Conservation (phyloP, 2,113 vertebrate genomes). For the Nothobranchius furzeri region DNA sequence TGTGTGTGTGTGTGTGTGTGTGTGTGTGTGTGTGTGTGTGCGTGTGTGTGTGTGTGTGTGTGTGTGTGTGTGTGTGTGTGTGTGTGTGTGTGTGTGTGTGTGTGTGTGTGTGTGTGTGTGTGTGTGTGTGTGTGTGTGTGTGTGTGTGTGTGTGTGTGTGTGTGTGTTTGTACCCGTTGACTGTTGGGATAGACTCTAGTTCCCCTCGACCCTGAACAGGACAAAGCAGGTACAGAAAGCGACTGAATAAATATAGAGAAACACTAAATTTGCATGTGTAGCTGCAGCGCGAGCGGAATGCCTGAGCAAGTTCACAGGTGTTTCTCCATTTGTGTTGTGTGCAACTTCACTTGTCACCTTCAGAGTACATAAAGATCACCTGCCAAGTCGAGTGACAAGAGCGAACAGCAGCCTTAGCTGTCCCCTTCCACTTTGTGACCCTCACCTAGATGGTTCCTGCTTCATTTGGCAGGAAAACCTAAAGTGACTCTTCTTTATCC, state of each 20-base stretch:
- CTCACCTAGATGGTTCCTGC: neutral
- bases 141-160: neutral
- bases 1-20: neutral
- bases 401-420: neutral
- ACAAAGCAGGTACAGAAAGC: neutral
- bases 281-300: neutral
- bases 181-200: neutral
- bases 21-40: neutral
- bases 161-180: neutral
- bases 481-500: conserved; percentile 8
- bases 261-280: neutral
- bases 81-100: neutral
- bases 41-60: neutral
- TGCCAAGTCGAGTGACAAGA: neutral
- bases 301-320: neutral
- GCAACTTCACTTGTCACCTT: neutral
- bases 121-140: neutral
- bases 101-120: neutral
- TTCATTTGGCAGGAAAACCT: conserved; percentile 9
- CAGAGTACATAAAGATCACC: neutral
- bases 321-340: neutral
- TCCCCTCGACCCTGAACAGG: neutral
- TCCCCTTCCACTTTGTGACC: neutral
- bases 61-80: neutral
- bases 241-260: neutral